Conservation (phyloP, 2,113 vertebrate genomes). For the Grus americana region DNA sequence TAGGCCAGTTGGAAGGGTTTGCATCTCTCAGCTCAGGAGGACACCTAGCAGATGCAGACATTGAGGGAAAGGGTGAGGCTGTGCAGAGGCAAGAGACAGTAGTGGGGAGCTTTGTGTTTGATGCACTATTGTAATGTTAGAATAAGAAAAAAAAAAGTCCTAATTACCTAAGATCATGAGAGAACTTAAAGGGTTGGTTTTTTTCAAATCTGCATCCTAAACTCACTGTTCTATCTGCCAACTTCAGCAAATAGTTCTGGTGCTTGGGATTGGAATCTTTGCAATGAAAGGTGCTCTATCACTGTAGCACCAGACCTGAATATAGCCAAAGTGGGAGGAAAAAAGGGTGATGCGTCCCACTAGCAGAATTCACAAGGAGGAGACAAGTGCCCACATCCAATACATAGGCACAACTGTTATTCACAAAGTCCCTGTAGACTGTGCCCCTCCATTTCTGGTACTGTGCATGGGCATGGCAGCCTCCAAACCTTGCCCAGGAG, state of each 20-base stretch:
- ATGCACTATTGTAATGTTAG: neutral
- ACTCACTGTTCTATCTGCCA: neutral
- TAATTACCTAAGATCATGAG: neutral
- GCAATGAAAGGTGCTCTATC: neutral
- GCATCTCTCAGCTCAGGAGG: neutral
- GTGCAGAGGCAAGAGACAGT: neutral
- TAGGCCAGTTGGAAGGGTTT: neutral
- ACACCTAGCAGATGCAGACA: neutral
- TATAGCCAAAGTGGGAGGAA: accelerated
- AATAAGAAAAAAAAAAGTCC: neutral
- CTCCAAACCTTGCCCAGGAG: neutral
- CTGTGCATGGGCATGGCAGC: neutral
- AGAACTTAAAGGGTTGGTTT: neutral
- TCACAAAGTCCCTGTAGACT: neutral
- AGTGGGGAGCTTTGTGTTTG: neutral
- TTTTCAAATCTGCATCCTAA: neutral
- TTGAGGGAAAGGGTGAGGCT: neutral
- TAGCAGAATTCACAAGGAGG: neutral
- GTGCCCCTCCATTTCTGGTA: neutral
- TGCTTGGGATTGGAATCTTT: neutral
- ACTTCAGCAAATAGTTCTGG: neutral
- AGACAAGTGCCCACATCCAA: neutral
- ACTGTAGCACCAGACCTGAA: neutral
- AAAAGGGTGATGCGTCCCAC: neutral
- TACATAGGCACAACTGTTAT: neutral